Conservation (phyloP, 2,113 vertebrate species). For the Microtus oregoni region DNA sequence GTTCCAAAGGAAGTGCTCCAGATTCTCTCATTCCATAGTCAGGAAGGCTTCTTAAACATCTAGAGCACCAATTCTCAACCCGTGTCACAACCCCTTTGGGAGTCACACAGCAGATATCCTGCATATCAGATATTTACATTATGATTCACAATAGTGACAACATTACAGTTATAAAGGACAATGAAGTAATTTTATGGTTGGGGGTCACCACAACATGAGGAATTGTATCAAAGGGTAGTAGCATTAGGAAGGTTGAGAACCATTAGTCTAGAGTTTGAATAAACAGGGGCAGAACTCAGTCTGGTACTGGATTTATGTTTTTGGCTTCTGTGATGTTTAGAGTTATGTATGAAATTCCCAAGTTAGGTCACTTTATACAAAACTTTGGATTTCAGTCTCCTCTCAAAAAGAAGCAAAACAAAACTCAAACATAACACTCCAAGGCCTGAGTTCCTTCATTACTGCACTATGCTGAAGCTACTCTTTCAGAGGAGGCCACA, state of each 20-base stretch:
- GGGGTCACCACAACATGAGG: neutral
- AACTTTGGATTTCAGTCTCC: slow-evolving; percentile 21
- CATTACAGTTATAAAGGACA: neutral
- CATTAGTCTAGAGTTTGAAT: neutral
- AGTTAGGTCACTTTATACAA: neutral
- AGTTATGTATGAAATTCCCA: neutral
- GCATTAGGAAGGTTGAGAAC: neutral
- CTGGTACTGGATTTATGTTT: neutral
- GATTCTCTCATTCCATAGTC: neutral
- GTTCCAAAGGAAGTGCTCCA: neutral
- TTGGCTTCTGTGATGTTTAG: neutral
- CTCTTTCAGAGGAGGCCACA: neutral
- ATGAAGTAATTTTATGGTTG: neutral
- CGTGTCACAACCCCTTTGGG: neutral
- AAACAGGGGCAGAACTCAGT: neutral
- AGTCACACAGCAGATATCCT: neutral
- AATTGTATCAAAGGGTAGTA: neutral
- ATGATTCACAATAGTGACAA: neutral
- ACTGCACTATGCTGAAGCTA: neutral
- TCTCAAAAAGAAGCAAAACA: neutral
- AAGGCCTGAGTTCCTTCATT: neutral
- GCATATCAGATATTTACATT: neutral
- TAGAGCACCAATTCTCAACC: neutral
- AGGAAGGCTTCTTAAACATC: neutral
- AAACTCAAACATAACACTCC: neutral